Evolutionary conservation across 1,140 invertebrate genomes (phyloP).

Genomic region (Sipha flava): DNA sequence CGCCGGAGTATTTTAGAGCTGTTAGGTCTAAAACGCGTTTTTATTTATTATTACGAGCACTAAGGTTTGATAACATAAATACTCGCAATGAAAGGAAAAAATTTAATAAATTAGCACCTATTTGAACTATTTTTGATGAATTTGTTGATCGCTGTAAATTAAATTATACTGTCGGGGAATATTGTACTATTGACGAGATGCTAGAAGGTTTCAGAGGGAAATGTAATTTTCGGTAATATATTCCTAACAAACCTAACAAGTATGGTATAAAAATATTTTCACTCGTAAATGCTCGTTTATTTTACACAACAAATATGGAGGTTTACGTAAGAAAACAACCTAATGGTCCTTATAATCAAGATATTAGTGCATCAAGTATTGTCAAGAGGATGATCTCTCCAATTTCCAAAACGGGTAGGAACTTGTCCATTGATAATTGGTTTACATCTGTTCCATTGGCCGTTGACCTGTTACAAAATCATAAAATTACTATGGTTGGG

Average conservation of each 20-base stretch:
- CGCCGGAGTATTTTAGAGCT: constrained; percentile 34
- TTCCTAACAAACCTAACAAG: too few species aligned
- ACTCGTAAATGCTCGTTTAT: constrained; percentile 40
- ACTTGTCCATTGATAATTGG: too few species aligned
- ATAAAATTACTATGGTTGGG: constrained; percentile 37
- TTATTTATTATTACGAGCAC: constrained; percentile 37
- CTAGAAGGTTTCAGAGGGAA: constrained; percentile 42
- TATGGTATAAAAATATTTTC: constrained; percentile 44
- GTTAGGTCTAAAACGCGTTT: constrained; percentile 38
- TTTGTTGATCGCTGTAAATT: constrained; percentile 39
- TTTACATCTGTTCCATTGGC: constrained; percentile 10
- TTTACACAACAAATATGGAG: constrained; percentile 42
- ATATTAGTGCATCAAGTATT: constrained; percentile 20
- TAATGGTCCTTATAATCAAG: constrained; percentile 35
- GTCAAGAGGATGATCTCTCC: constrained; percentile 34
- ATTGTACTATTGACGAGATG: too few species aligned
- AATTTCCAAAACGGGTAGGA: constrained; percentile 38
- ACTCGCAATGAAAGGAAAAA: constrained; percentile 37
- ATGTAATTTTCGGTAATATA: constrained; percentile 44
- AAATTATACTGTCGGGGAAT: too few species aligned
- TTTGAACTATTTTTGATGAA: too few species aligned
- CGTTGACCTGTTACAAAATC: constrained; percentile 37
- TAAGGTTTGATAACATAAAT: constrained; percentile 41
- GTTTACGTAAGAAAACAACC: constrained; percentile 42
- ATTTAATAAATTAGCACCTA: constrained; percentile 40